A percentile compares a stretch with the other conserved stretches of the same genome.
These are phyloP conservation scores for Masticophis lateralis DNA, from an alignment of 2,797 vertebrate species.

Conservation along the genomic window DNA sequence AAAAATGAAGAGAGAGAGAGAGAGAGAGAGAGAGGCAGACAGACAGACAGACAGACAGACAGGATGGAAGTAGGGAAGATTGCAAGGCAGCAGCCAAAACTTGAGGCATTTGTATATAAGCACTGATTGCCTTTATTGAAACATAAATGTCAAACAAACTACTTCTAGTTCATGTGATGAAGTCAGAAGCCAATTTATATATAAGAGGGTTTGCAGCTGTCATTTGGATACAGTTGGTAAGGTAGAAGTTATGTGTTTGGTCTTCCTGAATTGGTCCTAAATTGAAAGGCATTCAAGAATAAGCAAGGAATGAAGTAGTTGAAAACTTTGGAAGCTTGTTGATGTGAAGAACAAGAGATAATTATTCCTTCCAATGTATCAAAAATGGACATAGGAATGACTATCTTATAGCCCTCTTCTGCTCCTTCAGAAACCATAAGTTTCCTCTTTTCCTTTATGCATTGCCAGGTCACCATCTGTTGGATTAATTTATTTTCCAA, in stretches of 20 bases:
- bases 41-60: background rate
- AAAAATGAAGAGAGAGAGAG: background rate
- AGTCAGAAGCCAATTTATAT: background rate
- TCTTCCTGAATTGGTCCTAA: background rate
- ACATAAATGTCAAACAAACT: background rate
- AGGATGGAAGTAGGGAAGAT: background rate
- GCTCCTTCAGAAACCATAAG: background rate
- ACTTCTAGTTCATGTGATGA: accelerated
- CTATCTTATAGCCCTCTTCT: background rate
- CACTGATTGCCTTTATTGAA: slow-evolving; percentile 25
- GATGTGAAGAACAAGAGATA: background rate
- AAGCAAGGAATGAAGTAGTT: background rate
- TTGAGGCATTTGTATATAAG: background rate
- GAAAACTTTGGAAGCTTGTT: background rate
- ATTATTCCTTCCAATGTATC: no score
- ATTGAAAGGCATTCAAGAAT: background rate
- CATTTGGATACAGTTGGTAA: background rate
- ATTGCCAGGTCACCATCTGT: background rate
- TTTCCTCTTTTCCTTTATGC: background rate
- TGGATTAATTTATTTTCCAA: background rate
- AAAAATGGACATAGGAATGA: background rate
- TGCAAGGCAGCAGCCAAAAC: background rate
- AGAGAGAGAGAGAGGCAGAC: no score
- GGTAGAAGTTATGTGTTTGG: background rate
- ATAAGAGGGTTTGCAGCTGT: background rate